Base-by-base conservation (phyloP, 2,888 invertebrate species). In the Pterobdella sp. region DNA sequence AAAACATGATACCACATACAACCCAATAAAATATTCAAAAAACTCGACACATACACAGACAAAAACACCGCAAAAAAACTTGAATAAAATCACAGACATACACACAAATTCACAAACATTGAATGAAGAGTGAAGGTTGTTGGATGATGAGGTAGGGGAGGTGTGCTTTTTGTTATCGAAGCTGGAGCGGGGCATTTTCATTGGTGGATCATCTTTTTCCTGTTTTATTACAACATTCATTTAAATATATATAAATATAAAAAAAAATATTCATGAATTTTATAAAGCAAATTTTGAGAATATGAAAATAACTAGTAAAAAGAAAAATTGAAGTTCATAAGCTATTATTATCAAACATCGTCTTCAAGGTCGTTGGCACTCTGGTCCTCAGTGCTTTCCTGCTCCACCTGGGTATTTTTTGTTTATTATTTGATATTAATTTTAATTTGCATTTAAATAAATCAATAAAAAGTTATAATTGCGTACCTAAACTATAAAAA, bases 281-380 rank as follows among this genome's bases (percentile, higher is more conserved):
- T 14, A 14, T 64, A 31, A 26, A 64, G 26, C 29, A 18, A 14
- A n/a, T 64, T 22, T 7, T 34, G 1, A n/a, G n/a, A n/a, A n/a
- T n/a, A n/a, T n/a, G n/a, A n/a, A n/a, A n/a, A n/a, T n/a, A n/a
- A n/a, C n/a, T n/a, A n/a, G n/a, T n/a, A n/a, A n/a, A n/a, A n/a
- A n/a, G n/a, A n/a, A n/a, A n/a, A n/a, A n/a, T n/a, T n/a, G n/a
- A n/a, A n/a, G n/a, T n/a, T n/a, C n/a, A n/a, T n/a, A n/a, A n/a
- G n/a, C n/a, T n/a, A n/a, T n/a, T n/a, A n/a, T n/a, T n/a, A n/a
- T n/a, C 78, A 78, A 34, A 71, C 68, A 14, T 74, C 73, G 14
- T 72, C 73, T 10, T 77, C 77, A 80, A 81, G 26, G 80, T 81
- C 75, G 79, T 81, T 75, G 14, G 60, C 60, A 26, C 60, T 56